phyloP scores from a whole-genome alignment of 2,888 invertebrate genomes.

The Drosophila borealis region DNA sequence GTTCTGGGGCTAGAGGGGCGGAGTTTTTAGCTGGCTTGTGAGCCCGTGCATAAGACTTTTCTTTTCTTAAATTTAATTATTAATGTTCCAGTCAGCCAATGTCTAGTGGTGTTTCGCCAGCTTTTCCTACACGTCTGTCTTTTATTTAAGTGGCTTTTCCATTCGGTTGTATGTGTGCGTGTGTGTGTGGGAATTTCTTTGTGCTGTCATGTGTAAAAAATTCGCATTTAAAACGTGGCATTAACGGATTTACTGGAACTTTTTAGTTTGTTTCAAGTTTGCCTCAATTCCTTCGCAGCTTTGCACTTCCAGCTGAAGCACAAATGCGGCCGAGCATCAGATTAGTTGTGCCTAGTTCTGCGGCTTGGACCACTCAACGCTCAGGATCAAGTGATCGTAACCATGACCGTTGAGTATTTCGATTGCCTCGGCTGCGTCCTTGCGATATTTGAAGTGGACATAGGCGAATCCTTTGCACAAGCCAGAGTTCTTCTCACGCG shows the following conservation, averaged over 20 bases:
- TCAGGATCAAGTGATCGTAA: constrained; percentile 98
- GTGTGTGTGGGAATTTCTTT: constrained; percentile 33
- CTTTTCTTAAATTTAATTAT: constrained; percentile 73
- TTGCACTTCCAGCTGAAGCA: constrained; percentile 1
- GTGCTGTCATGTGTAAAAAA: constrained; percentile 50
- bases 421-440: constrained; percentile 97
- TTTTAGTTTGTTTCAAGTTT: constrained; percentile 31
- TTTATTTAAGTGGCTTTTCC: constrained; percentile 39
- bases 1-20: not conserved
- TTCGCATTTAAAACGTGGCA: constrained; percentile 52
- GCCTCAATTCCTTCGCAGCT: constrained; percentile 8
- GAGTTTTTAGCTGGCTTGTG: constrained; percentile 13
- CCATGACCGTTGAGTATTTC: constrained; percentile 95
- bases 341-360: constrained; percentile 83
- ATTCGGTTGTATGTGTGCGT: constrained; percentile 19
- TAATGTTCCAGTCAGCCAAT: constrained; percentile 65
- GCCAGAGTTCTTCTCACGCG: constrained; percentile 95
- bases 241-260: constrained; percentile 52
- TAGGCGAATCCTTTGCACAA: constrained; percentile 98
- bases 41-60: constrained; percentile 54
- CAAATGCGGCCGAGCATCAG: not conserved
- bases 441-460: constrained; percentile 96
- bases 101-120: constrained; percentile 57
- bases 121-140: constrained; percentile 29
- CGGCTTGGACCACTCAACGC: constrained; percentile 99